Evolutionary conservation across 2,888 invertebrate genomes (phyloP), one percentile per base, ranked within the genome.

Genomic region (Rutpela maculata): DNA sequence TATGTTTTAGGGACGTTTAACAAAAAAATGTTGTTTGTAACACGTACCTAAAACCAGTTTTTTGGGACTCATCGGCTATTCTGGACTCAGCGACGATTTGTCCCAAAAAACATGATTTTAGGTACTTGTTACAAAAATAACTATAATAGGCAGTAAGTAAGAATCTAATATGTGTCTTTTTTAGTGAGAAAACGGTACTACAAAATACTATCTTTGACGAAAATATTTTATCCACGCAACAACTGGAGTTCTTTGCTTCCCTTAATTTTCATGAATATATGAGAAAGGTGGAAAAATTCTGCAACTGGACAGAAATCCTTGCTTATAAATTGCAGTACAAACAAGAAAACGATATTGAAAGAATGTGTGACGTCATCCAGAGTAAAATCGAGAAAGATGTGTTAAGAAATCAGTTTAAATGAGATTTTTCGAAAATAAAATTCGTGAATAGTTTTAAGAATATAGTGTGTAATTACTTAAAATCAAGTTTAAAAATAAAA

Each of bases 231-330:
- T 38, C 77, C 1, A 2, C 35, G 15, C 55, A 77, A 12, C 78
- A 80, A 11, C 65, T 60, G n/a, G 63, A 68, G 19, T 77, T 77
- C 35, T 19, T 80, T 38, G 56, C 62, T n/a, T 75, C 74, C n/a
- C 17, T 75, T 6, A 62, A 63, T n/a, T 67, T 77, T 12, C 57
- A 76, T 17, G 38, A 35, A n/a, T 80, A 78, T 63, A 65, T 78
- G 31, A 57, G 57, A 73, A 68, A 22, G 15, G 71, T 67, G 7
- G 22, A 80, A 71, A 19, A 55, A 18, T 74, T 75, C 22, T 68
- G 60, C 60, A 56, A 73, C 35, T 63, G 35, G 35, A 22, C 69
- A 10, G 10, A 19, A 22, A 76, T 78, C 9, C 11, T 70, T n/a
- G n/a, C 35, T 31, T 56, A 60, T 22, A 65, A 59, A 60, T 9